Percentiles rank a stretch among this genome's conserved stretches.
phyloP scores from a whole-genome alignment of 2,888 invertebrate species.

The Phortica okadai region DNA sequence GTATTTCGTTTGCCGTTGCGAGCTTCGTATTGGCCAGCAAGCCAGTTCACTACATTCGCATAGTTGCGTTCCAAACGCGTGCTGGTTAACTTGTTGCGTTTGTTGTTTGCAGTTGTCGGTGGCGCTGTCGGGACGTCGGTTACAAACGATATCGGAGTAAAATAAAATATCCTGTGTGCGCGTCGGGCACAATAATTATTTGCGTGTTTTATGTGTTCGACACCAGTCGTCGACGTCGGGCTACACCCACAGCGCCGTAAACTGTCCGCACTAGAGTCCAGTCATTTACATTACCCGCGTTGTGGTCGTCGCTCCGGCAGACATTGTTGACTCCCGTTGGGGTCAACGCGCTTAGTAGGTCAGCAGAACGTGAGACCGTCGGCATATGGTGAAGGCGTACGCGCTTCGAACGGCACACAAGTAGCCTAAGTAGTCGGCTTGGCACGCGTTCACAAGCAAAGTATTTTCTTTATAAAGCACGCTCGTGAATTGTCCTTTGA shows the following conservation, averaged over 20 bases:
- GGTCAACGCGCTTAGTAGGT: conserved; percentile 19
- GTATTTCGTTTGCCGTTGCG: conserved; percentile 45
- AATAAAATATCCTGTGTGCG: neutral
- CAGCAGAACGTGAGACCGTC: conserved; percentile 5
- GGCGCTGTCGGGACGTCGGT: neutral
- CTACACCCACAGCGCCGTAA: neutral
- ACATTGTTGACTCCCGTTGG: neutral
- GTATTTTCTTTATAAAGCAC: neutral
- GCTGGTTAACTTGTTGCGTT: conserved; percentile 67
- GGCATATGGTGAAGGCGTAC: conserved; percentile 1
- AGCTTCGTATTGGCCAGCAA: conserved; percentile 39
- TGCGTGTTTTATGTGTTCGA: neutral
- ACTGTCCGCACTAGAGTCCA: no score
- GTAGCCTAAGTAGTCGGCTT: neutral
- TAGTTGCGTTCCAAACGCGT: conserved; percentile 62
- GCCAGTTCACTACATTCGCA: conserved; percentile 43
- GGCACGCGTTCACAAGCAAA: neutral
- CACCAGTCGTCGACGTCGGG: neutral
- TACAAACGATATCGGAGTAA: neutral
- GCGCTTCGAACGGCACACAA: neutral
- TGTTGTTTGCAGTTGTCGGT: conserved; percentile 3
- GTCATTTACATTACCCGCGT: neutral
- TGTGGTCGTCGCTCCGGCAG: no score
- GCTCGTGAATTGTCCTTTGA: neutral
- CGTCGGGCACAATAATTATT: neutral